Base-by-base conservation (phyloP, 92 coral and sea anemone species). In the Epizoanthus scotinus region DNA sequence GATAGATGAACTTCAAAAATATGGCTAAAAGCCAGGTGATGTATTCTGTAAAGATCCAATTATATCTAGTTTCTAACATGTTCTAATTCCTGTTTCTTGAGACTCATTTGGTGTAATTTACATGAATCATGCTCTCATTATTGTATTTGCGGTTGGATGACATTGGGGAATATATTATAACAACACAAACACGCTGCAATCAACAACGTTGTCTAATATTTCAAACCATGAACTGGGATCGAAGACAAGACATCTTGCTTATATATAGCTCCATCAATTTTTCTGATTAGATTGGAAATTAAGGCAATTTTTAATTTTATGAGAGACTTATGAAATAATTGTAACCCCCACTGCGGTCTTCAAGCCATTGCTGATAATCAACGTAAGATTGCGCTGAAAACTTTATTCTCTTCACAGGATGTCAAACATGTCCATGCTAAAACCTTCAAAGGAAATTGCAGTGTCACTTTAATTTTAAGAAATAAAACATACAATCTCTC, bases 101-200 rank as follows among this genome's bases (percentile, higher is more conserved):
- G 66, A 73, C 79, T 73, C 79, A 78, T 78, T 78, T 78, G 56
- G 73, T 40, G 53, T 63, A 63, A 78, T 60, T 10, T 78, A 40
- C 83, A 50, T 21, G 53, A 29, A 12, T 10, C 38, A 29, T 44
- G 21, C 42, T 65, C 59, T 52, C 19, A 73, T 27, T 26, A 59
- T 60, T 0, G 67, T 52, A n/a, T 31, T 60, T 70, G 49, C 25
- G n/a, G 15, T 34, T 20, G n/a, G 69, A 55, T 53, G 34, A 78
- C 44, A 64, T n/a, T n/a, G n/a, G n/a, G n/a, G n/a, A 17, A 34
- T 55, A 21, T 58, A 38, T 25, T 10, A 68, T 9, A 34, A 81
- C 18, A 57, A 3, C 65, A 73, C 9, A 24, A 31, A 22, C 18
- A 28, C 49, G 3, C 15, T 56, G 78, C 34, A 26, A 26, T 53